Percentiles rank a stretch among this genome's conserved stretches.
phyloP scores from a whole-genome alignment of 2,113 vertebrate genomes.

The Accipiter cooperii region DNA sequence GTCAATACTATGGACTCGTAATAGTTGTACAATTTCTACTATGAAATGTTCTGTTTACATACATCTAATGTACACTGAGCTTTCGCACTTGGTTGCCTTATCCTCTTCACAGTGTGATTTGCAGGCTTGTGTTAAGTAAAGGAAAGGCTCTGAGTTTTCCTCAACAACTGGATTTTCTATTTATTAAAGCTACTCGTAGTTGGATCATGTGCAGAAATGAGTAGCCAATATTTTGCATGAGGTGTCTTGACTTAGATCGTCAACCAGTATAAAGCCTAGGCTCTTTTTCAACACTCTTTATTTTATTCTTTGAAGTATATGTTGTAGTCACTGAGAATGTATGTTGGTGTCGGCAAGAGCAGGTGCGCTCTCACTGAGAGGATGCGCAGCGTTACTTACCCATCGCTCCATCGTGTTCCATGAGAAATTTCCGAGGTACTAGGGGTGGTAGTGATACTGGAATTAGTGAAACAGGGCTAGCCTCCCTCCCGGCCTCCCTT shows the following conservation, averaged over 20 bases:
- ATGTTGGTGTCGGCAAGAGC: conserved; percentile 2
- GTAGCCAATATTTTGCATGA: neutral
- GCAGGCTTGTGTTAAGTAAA: conserved; percentile 5
- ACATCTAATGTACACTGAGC: too few species aligned
- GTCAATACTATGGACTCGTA: neutral
- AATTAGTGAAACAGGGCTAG: conserved; percentile 8
- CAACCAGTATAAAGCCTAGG: conserved; percentile 49
- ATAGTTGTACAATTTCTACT: neutral
- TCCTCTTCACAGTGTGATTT: neutral
- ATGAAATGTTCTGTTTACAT: too few species aligned
- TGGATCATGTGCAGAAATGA: neutral
- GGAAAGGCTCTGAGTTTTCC: conserved; percentile 33
- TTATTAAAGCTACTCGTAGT: conserved; percentile 26
- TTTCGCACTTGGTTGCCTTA: too few species aligned
- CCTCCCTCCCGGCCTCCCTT: neutral
- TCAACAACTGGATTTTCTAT: conserved; percentile 47
- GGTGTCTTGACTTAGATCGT: conserved; percentile 57
- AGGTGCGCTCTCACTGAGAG: neutral
- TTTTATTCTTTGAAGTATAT: conserved; percentile 61
- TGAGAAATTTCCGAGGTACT: conserved; percentile 20
- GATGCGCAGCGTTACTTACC: conserved; percentile 7
- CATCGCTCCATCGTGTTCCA: conserved; percentile 31
- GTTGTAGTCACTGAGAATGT: conserved; percentile 64
- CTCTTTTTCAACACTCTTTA: conserved; percentile 37
- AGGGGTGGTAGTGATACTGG: conserved; percentile 1